Base-by-base conservation (phyloP, 23 tunicate species). In the Diplosoma virens region DNA sequence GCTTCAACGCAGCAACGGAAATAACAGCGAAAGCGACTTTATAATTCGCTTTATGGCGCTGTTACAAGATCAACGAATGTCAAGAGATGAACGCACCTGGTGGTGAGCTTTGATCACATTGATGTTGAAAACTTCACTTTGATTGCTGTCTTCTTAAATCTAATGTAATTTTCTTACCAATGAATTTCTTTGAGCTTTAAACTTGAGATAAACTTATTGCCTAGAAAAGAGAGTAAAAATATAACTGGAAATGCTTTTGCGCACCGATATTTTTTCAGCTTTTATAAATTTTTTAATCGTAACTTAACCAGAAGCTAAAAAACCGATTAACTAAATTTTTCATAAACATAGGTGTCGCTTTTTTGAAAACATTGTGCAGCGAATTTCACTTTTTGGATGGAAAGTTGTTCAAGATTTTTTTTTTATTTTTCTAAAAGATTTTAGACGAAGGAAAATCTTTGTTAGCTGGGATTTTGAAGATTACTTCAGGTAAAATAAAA, bases 11-110 rank as follows among this genome's bases (percentile, higher is more conserved):
- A n/a, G n/a, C n/a, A n/a, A n/a, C n/a, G n/a, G 61, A 55, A 55
- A 25, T 55, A 34, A 27, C 35, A 22, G 30, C 35, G 69, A 61
- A 29, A 61, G 30, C 35, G 69, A 61, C 6, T 4, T 61, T 28
- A 29, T 61, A 9, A 3, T 61, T 4, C 69, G 69, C 35, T 61
- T 61, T 27, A 61, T 61, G 69, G 30, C 6, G 35, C 17, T 61
- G 35, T n/a, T 61, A 29, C 69, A 61, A 29, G 69, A 61, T 29
- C 69, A 61, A 6, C 17, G 69, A 35, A 26, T 61, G 69, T 9
- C 35, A 27, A 61, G 69, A 29, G 69, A 61, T 5, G 69, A 61
- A n/a, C 69, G 14, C 50, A 41, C 9, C 9, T 41, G 50, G 50
- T 41, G 50, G 50, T 41, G 50, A 41, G 50, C 9, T 7, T 7